Conservation (phyloP, 2,797 vertebrate species). For the Coccyzus lansbergi region DNA sequence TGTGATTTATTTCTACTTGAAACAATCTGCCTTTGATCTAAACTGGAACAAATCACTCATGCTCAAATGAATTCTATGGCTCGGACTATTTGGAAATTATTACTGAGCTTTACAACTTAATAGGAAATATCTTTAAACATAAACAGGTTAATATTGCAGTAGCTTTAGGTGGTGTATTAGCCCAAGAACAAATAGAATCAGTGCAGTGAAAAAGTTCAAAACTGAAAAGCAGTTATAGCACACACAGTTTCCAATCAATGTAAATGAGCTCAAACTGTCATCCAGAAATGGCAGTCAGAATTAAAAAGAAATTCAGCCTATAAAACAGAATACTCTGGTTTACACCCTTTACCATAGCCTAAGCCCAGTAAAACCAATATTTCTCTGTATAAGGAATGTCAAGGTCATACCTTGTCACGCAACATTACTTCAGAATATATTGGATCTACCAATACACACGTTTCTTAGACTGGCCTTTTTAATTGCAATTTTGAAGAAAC, state of each 20-base stretch:
- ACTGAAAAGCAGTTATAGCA: neutral
- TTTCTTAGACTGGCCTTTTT: neutral
- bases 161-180: neutral
- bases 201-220: neutral
- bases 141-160: neutral
- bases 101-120: neutral
- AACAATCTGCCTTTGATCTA: neutral
- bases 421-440: neutral
- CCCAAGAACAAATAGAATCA: neutral
- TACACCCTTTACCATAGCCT: neutral
- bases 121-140: slow-evolving; percentile 6
- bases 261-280: neutral
- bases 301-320: neutral
- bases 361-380: neutral
- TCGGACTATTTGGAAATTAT: neutral
- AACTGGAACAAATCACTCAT: neutral
- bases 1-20: neutral
- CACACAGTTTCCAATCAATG: neutral
- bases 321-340: neutral
- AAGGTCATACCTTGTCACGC: neutral
- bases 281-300: neutral
- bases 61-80: neutral
- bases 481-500: neutral
- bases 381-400: neutral
- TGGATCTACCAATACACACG: neutral